phyloP scores from a whole-genome alignment of 2,888 invertebrate genomes.

The Eupithecia vulgata region DNA sequence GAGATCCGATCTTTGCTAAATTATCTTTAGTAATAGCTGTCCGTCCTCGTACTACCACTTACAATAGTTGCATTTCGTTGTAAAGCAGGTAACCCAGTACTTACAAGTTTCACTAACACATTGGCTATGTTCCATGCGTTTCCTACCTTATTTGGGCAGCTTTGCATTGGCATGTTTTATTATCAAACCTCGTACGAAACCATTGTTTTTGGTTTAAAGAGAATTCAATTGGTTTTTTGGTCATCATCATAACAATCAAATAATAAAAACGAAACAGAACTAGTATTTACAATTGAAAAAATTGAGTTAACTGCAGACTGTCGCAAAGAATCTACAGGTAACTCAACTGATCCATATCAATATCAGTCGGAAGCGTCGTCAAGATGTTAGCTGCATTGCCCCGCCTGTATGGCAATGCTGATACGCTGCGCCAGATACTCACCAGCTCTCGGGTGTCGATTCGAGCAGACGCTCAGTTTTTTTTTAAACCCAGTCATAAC shows the following conservation, averaged over 20 bases:
- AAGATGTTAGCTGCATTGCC: no score
- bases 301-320: no score
- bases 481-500: neutral
- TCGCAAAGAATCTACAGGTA: no score
- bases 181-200: neutral
- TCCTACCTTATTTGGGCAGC: neutral
- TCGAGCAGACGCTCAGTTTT: no score
- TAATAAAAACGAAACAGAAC: no score
- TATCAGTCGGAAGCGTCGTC: no score
- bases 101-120: neutral
- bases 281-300: no score
- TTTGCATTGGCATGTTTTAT: neutral
- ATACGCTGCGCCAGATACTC: no score
- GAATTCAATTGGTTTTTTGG: neutral
- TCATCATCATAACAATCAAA: neutral
- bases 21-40: constrained; percentile 79
- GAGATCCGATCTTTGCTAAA: constrained; percentile 68
- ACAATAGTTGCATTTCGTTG: constrained; percentile 15
- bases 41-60: constrained; percentile 64
- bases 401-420: no score
- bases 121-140: neutral
- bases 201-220: neutral
- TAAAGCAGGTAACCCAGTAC: constrained; percentile 12
- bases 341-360: no score
- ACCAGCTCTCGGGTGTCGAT: no score